Base-by-base conservation (phyloP, 2,888 invertebrate genomes). In the Peribatodes rhomboidaria region DNA sequence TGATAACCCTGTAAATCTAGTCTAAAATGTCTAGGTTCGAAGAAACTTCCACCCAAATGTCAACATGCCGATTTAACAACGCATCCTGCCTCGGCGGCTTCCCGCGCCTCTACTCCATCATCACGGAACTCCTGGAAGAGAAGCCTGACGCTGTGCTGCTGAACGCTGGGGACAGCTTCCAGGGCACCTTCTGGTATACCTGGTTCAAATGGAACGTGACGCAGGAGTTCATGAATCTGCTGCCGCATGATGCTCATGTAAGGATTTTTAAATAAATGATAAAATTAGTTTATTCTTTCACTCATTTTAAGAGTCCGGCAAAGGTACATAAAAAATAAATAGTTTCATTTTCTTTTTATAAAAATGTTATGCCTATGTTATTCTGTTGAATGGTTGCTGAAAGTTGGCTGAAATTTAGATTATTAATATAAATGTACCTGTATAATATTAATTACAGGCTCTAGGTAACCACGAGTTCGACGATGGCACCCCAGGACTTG, bases 381-480 rank as follows among this genome's bases (percentile, higher is more conserved):
- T n/a, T n/a, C n/a, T n/a, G n/a, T n/a, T n/a, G n/a, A n/a, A n/a
- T n/a, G n/a, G n/a, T n/a, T n/a, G n/a, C n/a, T n/a, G n/a, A n/a
- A n/a, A n/a, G n/a, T n/a, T n/a, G n/a, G n/a, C n/a, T n/a, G n/a
- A n/a, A n/a, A n/a, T n/a, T n/a, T n/a, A n/a, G n/a, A n/a, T n/a
- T n/a, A n/a, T n/a, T n/a, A n/a, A n/a, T n/a, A 16, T 16, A 1
- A 18, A 13, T 22, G 10, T 42, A n/a, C n/a, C n/a, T n/a, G n/a
- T n/a, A n/a, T n/a, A n/a, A n/a, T n/a, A n/a, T 16, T 6, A 61
- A 63, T 63, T 81, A 71, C 84, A 97, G 97, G 96, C 96, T 0
- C 84, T 98, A 9, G 98, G 98, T 0, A 98, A 98, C 84, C 98
- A 98, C 76, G 98, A 98, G 80, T 98, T 98, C 74, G 98, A 98